Conservation (phyloP, 2,888 invertebrate species). For the Digitonthophagus gazella region DNA sequence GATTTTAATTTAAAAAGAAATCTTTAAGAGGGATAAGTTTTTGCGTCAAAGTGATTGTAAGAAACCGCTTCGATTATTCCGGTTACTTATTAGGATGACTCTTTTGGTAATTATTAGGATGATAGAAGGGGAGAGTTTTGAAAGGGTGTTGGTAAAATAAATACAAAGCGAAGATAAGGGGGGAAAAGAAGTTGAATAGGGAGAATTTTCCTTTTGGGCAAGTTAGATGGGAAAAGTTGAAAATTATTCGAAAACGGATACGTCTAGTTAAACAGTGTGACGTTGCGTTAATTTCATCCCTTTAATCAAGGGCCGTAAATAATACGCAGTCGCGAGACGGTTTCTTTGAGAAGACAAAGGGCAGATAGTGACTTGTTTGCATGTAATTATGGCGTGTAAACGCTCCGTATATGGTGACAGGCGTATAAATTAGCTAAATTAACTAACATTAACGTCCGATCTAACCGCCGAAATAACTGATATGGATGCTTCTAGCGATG, state of each 20-base stretch:
- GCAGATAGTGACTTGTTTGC: neutral
- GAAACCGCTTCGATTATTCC: neutral
- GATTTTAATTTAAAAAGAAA: neutral
- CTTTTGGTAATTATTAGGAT: neutral
- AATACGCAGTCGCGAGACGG: neutral
- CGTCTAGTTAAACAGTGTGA: constrained; percentile 11
- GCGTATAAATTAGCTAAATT: neutral
- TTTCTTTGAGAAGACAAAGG: constrained; percentile 10
- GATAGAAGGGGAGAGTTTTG: neutral
- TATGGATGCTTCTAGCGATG: neutral
- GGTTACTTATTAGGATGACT: too few relatives aligned
- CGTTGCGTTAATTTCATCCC: neutral
- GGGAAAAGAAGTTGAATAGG: constrained; percentile 20
- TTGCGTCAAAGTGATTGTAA: neutral
- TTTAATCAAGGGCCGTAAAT: neutral
- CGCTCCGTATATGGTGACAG: neutral
- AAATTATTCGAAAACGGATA: constrained; percentile 35
- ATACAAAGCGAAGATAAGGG: neutral
- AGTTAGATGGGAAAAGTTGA: constrained; percentile 46
- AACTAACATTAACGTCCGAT: neutral
- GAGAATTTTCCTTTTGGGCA: constrained; percentile 32
- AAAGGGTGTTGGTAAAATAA: neutral
- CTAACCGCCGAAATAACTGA: neutral
- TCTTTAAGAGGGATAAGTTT: neutral
- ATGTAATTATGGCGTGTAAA: neutral